Percentiles rank a stretch among this genome's conserved stretches.
Conservation (phyloP, 2,797 vertebrate species). For the Pipistrellus pygmaeus region DNA sequence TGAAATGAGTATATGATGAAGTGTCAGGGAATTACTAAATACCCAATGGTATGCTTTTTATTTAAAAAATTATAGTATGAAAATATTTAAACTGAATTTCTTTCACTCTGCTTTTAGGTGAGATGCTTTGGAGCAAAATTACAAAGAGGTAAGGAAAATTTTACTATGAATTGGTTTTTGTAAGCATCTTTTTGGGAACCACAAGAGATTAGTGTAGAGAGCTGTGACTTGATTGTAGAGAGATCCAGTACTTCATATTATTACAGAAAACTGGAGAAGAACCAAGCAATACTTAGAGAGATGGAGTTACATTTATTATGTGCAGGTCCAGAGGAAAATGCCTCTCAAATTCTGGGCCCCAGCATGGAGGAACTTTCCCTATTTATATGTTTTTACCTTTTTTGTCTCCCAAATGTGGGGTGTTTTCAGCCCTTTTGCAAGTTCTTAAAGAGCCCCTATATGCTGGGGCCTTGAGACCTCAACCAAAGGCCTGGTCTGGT, state of each 20-base stretch:
- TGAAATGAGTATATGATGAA: constrained; percentile 29
- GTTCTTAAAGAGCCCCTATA: too few species aligned
- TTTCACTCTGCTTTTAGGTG: background rate
- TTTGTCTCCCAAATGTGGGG: too few species aligned
- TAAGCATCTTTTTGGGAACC: background rate
- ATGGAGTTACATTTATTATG: too few species aligned
- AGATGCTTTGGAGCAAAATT: constrained; percentile 16
- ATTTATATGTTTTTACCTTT: too few species aligned
- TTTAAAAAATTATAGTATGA: background rate
- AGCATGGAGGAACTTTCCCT: too few species aligned
- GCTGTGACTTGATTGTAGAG: background rate
- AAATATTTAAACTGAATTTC: constrained; percentile 1
- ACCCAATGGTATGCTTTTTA: background rate
- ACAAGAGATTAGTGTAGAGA: background rate
- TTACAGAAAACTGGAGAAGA: too few species aligned
- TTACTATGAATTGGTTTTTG: background rate
- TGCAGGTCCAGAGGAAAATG: too few species aligned
- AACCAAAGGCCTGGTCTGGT: too few species aligned
- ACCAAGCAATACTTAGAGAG: too few species aligned
- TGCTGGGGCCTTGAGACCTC: too few species aligned
- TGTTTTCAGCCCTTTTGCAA: too few species aligned
- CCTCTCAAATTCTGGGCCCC: too few species aligned
- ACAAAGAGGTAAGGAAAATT: background rate
- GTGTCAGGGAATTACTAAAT: constrained; percentile 7
- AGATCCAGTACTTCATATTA: background rate